Base-by-base conservation (phyloP, 2,888 invertebrate species). In the Megamerina dolium region DNA sequence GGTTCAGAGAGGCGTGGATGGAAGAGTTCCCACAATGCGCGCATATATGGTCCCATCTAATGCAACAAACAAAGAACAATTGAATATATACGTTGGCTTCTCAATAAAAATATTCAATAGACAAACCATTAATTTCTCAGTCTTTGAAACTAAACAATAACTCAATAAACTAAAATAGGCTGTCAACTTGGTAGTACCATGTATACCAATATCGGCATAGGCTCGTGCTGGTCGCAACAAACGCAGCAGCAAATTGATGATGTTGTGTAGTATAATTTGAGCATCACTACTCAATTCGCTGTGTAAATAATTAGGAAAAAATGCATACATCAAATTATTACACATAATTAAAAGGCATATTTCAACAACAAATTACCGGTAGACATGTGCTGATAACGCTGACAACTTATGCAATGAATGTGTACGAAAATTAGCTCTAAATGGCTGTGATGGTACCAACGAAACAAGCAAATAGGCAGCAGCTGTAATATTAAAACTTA, bases 1-100 rank as follows among this genome's bases (percentile, higher is more conserved):
- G 94, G 94, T 73, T 95, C 94, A 9, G 92, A 90, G 50, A 94
- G 77, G 59, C 90, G 87, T 2, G 94, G 93, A 75, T 94, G 93
- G 72, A 94, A 95, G 43, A 95, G 74, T 56, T 91, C 88, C 94
- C 94, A 95, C 30, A 95, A 74, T 61, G 93, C 90, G 58, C 84
- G 78, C 74, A 93, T 87, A 72, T 87, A 90, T 55, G 85, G 87
- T n/a, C 91, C 88, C 73, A 94, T 91, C 91, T 92, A 73, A 2
- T 39, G 17, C 34, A 35, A 9, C 39, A 30, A 23, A 35, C n/a
- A 4, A 32, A 16, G n/a, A n/a, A n/a, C n/a, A n/a, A n/a, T n/a
- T 32, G 2, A 14, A 12, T 32, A 13, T 3, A 32, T 14, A 5
- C 17, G 16, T 26, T 26, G 2, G 26, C 8, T 26, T 12, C 8